These are phyloP conservation scores for Alosa sapidissima DNA, from an alignment of 2,797 vertebrate genomes.

Conservation along the genomic window DNA sequence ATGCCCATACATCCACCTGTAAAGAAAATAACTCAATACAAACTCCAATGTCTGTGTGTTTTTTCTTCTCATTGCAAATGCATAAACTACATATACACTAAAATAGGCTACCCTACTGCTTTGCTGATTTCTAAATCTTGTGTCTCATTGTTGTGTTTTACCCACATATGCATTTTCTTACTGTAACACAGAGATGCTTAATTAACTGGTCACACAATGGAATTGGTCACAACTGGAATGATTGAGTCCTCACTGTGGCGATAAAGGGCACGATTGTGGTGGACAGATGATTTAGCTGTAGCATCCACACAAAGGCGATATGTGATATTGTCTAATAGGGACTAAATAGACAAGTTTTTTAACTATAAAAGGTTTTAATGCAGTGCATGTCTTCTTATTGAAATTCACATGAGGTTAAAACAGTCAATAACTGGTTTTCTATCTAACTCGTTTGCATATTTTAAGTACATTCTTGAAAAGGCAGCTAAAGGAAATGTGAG, in stretches of 20 bases:
- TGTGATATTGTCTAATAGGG: too few relatives aligned
- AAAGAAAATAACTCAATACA: constrained; percentile 47
- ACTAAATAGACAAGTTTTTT: too few relatives aligned
- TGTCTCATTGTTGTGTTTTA: neutral
- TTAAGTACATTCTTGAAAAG: too few relatives aligned
- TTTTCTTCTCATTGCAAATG: neutral
- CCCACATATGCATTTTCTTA: neutral
- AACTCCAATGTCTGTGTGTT: neutral
- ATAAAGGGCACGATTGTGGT: neutral
- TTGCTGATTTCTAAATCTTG: neutral
- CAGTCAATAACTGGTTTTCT: too few relatives aligned
- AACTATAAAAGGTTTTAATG: too few relatives aligned
- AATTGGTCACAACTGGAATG: too few relatives aligned
- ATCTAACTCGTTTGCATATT: too few relatives aligned
- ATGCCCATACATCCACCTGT: constrained; percentile 47
- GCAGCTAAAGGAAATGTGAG: too few relatives aligned
- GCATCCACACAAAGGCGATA: neutral
- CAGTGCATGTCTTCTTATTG: too few relatives aligned
- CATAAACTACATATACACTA: neutral
- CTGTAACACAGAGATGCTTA: too few relatives aligned
- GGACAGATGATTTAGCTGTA: neutral
- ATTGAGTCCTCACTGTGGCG: neutral
- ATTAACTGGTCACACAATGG: too few relatives aligned
- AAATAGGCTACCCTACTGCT: neutral
- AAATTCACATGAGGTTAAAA: too few relatives aligned